These are phyloP conservation scores for Oryzias curvinotus DNA, from an alignment of 2,113 vertebrate species.

Conservation along the genomic window DNA sequence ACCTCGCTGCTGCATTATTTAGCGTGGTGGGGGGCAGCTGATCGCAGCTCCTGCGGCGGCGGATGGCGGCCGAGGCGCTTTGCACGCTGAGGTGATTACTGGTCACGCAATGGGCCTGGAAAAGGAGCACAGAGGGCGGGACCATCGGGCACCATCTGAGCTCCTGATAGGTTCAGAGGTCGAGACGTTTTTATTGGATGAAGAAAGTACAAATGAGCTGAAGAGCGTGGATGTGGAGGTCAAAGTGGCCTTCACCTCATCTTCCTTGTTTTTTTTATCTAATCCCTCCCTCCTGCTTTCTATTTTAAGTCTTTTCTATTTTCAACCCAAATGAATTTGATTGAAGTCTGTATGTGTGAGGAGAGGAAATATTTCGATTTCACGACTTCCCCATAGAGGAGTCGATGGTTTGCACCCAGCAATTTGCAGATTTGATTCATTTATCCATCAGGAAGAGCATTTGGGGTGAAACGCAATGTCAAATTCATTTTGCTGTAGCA, in stretches of 20 bases:
- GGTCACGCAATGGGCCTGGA: constrained; percentile 35
- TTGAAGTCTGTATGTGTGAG: no score
- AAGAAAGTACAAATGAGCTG: constrained; percentile 6
- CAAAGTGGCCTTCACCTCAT: not conserved
- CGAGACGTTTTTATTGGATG: constrained; percentile 16
- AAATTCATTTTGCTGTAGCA: no score
- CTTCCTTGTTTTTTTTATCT: not conserved
- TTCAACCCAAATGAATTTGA: no score
- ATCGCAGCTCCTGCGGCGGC: not conserved
- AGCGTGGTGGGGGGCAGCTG: constrained; percentile 41
- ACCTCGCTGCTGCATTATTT: constrained; percentile 20
- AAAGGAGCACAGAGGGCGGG: not conserved
- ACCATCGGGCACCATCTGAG: not conserved
- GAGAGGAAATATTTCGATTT: no score
- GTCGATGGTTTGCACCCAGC: no score
- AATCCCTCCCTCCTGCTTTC: no score
- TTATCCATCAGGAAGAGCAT: no score
- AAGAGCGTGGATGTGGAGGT: not conserved
- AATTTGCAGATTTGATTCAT: no score
- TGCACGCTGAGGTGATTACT: constrained; percentile 34
- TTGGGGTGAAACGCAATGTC: no score
- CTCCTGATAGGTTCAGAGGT: constrained; percentile 20
- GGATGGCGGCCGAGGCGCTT: not conserved
- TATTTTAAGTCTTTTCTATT: no score
- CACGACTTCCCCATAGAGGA: no score